Evolutionary conservation across 2,797 vertebrate genomes (phyloP), one percentile per base, ranked within the genome.

Genomic region (Gymnodraco acuticeps): DNA sequence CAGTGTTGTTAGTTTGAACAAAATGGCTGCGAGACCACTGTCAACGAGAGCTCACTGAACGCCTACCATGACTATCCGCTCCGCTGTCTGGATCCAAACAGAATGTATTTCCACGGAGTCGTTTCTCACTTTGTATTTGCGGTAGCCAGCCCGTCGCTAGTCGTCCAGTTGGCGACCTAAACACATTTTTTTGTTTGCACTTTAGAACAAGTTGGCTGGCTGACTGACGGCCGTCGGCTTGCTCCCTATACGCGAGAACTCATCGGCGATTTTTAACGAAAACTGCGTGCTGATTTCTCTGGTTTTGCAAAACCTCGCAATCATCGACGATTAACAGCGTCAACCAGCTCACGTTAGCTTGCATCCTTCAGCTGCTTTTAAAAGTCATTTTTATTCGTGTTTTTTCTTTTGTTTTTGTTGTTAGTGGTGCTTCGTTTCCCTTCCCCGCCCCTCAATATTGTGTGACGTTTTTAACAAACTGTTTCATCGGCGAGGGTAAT

Each of bases 21-120:
- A 95, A 95, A 95, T 95, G 95, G 95, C 95, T 95, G 94, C 93
- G 87, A 84, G 92, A 90, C 78, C 90, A 83, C 91, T 90, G 92
- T 93, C 88, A 88, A 78, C 78, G 84, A 90, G 87, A 93, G 91
- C 89, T 89, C 84, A 85, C 79, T 94, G 92, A 95, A 92, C 90
- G 92, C 92, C 87, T 87, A 83, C 88, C 80, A 89, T 88, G 93
- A 92, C 89, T 84, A 90, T 93, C 91, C 90, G 83, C 93, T 90
- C 85, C 91, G 86, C 88, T 70, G 83, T 86, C 78, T 84, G 95
- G 94, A 94, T 91, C 87, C 87, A 68, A 86, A 68, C 86, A 91
- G 89, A 92, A 93, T 94, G 90, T 91, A 89, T 89, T 93, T 88
- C 75, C 77, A 60, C 62, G 94, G 94, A 94, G 91, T 88, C 87